Evolutionary conservation across 2,797 vertebrate genomes (phyloP), one percentile per base, ranked within the genome.

Genomic region (Dipus sagitta): DNA sequence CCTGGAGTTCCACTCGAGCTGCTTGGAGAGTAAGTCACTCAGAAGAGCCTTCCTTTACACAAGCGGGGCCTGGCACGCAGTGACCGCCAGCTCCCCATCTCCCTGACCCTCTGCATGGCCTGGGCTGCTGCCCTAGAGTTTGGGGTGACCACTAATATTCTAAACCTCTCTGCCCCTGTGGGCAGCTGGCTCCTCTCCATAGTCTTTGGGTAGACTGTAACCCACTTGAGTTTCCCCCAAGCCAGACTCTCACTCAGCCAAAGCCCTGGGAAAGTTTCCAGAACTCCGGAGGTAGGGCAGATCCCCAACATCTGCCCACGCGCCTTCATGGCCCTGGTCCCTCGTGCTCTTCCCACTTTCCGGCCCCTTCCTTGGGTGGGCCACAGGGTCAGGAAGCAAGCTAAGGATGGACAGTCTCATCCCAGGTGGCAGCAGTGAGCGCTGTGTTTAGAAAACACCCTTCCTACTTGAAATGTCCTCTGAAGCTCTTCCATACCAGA

Each of bases 1-100:
- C 98, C 99, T 99, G 0, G 99, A 99, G 95, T 99, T 99, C 96
- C 98, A 99, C 94, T 99, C 99, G 30, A 99, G 99, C 98, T 99
- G 99, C 97, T 97, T 99, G 96, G 99, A 99, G 97, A 99, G 99
- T 99, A 98, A 24, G 98, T 13, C 0, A 83, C 60, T 86, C 28
- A 10, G n/a, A 64, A 13, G 28, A n/a, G 2, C 76, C 75, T 79
- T 47, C 38, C 65, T 86, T 34, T 79, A 17, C 60, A 4, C 58
- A 21, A 79, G 30, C 34, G 85, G 83, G 18, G 0, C 86, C 77
- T 67, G n/a, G 11, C 67, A 71, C 24, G 14, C 18, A 6, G 23
- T 34, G 21, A 13, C 54, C 24, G 15, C 1, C 13, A 83, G 62
- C 72, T 21, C 30, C 38, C n/a, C 54, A 17, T 58, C 38, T 74